These are phyloP conservation scores for Poeciliopsis infans DNA, from an alignment of 2,797 vertebrate genomes.

Conservation along the genomic window DNA sequence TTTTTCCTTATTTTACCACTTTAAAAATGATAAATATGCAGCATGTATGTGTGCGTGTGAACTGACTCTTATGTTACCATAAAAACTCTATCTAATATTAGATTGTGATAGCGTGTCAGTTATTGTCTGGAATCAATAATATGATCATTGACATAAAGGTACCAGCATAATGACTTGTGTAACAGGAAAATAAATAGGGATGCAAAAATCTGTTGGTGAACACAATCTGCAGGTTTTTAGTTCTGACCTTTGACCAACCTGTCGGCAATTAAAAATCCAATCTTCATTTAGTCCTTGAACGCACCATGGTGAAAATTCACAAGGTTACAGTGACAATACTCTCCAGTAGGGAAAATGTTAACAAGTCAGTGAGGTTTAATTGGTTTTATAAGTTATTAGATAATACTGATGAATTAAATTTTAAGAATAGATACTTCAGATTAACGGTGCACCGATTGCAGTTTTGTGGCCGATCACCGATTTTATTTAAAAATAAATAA, in stretches of 20 bases:
- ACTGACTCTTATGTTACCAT: neutral
- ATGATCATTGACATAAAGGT: neutral
- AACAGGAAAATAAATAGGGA: neutral
- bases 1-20: neutral
- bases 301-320: too few species aligned
- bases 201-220: neutral
- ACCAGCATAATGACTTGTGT: neutral
- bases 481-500: too few species aligned
- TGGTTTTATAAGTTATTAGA: neutral
- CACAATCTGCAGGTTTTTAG: neutral
- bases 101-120: neutral
- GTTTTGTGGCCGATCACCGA: too few species aligned
- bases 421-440: neutral
- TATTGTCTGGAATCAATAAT: neutral
- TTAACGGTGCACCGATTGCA: too few species aligned
- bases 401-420: neutral
- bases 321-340: neutral
- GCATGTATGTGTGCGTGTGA: neutral
- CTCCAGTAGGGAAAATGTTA: neutral
- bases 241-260: neutral
- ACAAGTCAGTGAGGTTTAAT: neutral
- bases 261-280: neutral
- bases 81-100: neutral
- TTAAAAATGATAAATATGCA: neutral
- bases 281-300: neutral